Evolutionary conservation across 2,888 invertebrate species (phyloP).

Genomic region (Limnephilus marmoratus): DNA sequence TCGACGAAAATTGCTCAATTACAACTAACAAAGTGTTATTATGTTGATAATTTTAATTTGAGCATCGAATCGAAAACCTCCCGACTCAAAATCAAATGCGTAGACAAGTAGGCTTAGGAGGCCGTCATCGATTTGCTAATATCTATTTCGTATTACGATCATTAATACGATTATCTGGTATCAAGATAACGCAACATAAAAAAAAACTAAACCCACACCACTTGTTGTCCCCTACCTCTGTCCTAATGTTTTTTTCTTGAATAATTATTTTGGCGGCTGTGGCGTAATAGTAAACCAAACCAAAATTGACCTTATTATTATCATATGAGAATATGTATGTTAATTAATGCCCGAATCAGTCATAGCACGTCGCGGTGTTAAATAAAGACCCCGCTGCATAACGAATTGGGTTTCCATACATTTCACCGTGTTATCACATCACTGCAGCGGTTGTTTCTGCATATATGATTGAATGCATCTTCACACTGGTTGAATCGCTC

Average conservation of each 20-base stretch:
- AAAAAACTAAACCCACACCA: neutral
- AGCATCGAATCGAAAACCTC: neutral
- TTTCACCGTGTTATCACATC: neutral
- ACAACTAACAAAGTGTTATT: no score
- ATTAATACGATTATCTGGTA: neutral
- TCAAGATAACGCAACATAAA: neutral
- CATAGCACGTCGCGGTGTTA: neutral
- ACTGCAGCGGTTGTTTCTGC: neutral
- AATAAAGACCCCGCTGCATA: neutral
- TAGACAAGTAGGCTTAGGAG: neutral
- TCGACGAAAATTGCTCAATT: neutral
- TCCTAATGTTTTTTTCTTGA: neutral
- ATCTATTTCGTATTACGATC: neutral
- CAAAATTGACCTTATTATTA: constrained; percentile 2
- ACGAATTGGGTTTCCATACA: neutral
- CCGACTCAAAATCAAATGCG: neutral
- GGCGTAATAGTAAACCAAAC: neutral
- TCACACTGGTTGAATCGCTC: neutral
- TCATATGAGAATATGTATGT: neutral
- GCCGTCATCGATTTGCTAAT: neutral
- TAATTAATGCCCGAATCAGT: neutral
- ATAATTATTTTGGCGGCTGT: neutral
- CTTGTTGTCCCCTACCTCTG: neutral
- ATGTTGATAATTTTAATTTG: no score
- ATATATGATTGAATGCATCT: neutral